A percentile compares a stretch with the other conserved stretches of the same genome.
Evolutionary conservation across 2,797 vertebrate species (phyloP).

Genomic region (Chelmon rostratus): DNA sequence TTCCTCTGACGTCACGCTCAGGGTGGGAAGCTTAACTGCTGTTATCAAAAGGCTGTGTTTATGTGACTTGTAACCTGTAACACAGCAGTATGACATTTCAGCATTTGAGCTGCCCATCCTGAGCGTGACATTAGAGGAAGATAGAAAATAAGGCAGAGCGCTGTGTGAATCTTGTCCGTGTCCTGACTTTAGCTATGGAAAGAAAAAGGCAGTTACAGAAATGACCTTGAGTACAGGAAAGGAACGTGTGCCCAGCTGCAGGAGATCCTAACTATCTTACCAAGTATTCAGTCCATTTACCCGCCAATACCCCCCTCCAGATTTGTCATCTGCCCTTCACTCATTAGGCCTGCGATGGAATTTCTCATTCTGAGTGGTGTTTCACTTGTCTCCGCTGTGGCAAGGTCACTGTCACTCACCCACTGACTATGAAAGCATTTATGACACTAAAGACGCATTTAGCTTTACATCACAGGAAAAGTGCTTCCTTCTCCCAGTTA

Average conservation of each 20-base stretch:
- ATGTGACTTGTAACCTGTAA: too few relatives aligned
- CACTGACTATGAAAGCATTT: constrained; percentile 57
- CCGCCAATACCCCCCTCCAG: constrained; percentile 61
- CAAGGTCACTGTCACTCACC: constrained; percentile 75
- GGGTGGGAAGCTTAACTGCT: too few relatives aligned
- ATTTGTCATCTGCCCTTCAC: constrained; percentile 58
- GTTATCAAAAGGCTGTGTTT: too few relatives aligned
- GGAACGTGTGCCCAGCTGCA: background rate
- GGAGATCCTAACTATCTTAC: constrained; percentile 16
- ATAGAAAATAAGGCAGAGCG: too few relatives aligned
- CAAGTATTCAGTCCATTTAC: constrained; percentile 46
- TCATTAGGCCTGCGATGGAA: constrained; percentile 63
- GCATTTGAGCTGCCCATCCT: too few relatives aligned
- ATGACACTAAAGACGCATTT: constrained; percentile 68
- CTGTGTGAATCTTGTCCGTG: too few relatives aligned
- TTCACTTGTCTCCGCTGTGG: constrained; percentile 56
- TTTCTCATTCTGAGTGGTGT: constrained; percentile 66
- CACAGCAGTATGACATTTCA: too few relatives aligned
- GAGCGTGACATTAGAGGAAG: too few relatives aligned
- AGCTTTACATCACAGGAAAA: constrained; percentile 52
- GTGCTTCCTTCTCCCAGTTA: constrained; percentile 54
- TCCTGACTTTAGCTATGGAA: background rate
- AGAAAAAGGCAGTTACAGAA: constrained; percentile 6
- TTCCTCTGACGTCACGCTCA: too few relatives aligned
- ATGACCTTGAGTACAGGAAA: constrained; percentile 36